Evolutionary conservation across 2,797 vertebrate species (phyloP).

Genomic region (Nothura maculosa): DNA sequence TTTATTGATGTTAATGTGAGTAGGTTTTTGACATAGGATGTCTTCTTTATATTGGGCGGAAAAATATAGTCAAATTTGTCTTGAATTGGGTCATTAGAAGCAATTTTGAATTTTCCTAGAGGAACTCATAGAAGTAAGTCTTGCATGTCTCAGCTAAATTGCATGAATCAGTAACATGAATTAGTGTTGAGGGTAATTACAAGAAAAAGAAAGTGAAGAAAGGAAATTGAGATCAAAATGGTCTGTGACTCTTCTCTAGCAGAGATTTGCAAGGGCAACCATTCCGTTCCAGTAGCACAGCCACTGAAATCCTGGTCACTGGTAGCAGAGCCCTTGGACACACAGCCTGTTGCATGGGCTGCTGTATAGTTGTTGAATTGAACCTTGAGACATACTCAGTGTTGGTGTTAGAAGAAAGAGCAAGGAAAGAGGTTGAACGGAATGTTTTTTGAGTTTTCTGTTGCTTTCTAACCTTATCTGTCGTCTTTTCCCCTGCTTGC

Average conservation of each 20-base stretch:
- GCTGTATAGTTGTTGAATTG: neutral
- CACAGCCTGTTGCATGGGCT: rapidly evolving
- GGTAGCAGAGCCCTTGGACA: neutral
- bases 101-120: neutral
- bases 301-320: neutral
- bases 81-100: neutral
- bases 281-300: neutral
- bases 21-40: neutral
- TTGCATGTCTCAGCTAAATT: rapidly evolving
- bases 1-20: neutral
- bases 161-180: neutral
- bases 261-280: neutral
- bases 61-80: neutral
- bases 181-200: neutral
- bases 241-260: neutral
- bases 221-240: neutral
- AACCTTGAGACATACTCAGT: neutral
- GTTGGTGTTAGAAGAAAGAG: neutral
- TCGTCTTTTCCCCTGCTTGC: neutral
- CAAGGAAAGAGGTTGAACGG: rapidly evolving
- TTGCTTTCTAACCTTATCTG: neutral
- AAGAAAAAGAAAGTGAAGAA: neutral
- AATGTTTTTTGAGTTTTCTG: neutral
- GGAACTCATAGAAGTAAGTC: neutral
- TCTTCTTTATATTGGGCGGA: neutral